These are phyloP conservation scores for Melanerpes formicivorus DNA, from an alignment of 2,113 vertebrate species.

Conservation along the genomic window DNA sequence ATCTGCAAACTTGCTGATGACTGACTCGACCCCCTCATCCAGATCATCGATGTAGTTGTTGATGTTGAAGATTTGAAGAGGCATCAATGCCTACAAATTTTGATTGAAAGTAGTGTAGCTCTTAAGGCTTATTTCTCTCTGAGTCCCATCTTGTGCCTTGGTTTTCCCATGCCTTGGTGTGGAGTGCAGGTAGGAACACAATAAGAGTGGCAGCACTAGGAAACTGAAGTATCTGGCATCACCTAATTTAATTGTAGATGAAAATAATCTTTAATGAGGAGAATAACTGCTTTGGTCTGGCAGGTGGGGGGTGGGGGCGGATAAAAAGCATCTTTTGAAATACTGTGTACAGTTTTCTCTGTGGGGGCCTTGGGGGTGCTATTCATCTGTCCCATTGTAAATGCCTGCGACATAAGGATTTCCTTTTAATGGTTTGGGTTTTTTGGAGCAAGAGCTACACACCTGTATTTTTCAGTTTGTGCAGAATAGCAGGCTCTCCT, in stretches of 20 bases:
- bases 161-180: background rate
- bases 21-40: too few relatives aligned
- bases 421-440: background rate
- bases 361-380: background rate
- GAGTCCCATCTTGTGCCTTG: background rate
- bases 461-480: background rate
- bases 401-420: background rate
- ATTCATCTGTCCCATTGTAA: background rate
- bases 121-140: background rate
- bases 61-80: too few relatives aligned
- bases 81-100: background rate
- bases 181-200: background rate
- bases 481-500: background rate
- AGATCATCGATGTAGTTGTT: too few relatives aligned
- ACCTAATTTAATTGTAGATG: background rate
- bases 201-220: background rate
- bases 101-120: background rate
- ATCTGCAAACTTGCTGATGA: too few relatives aligned
- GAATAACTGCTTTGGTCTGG: background rate
- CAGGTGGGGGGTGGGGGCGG: rapidly evolving
- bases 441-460: background rate
- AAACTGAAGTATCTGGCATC: background rate
- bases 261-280: background rate
- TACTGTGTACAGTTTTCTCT: background rate
- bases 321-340: background rate